These are phyloP conservation scores for Ectropis crepuscularia DNA, from an alignment of 2,888 invertebrate species.

Conservation along the genomic window DNA sequence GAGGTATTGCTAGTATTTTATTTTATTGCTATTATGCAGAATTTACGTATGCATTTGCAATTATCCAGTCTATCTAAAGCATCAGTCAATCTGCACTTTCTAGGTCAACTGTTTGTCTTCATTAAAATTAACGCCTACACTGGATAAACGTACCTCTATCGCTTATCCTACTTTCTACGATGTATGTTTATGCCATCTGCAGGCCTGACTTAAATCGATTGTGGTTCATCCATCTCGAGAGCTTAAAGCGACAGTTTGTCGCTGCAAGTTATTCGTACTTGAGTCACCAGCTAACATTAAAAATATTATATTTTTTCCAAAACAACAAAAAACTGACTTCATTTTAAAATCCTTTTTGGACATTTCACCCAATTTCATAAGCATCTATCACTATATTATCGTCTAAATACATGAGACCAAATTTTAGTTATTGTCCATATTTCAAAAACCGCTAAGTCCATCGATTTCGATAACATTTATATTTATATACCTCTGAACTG, in stretches of 20 bases:
- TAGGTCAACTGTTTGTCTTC: conserved; percentile 12
- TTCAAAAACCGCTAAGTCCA: too few species aligned
- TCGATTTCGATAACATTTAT: too few species aligned
- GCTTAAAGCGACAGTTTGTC: conserved; percentile 3
- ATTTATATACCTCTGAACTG: too few species aligned
- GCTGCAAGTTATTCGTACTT: neutral
- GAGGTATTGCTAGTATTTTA: neutral
- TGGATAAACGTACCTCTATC: conserved; percentile 10
- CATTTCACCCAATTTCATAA: too few species aligned
- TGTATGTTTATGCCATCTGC: conserved; percentile 1
- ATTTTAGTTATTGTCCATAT: too few species aligned
- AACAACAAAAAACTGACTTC: too few species aligned
- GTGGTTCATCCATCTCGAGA: conserved; percentile 8
- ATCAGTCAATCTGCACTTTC: conserved; percentile 6
- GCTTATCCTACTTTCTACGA: conserved; percentile 18
- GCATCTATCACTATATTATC: too few species aligned
- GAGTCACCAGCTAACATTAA: too few species aligned
- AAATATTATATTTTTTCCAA: too few species aligned
- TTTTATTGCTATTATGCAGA: neutral
- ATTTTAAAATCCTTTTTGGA: too few species aligned
- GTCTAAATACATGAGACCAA: too few species aligned
- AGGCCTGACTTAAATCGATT: conserved; percentile 8
- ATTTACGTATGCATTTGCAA: neutral
- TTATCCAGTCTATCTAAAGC: neutral
- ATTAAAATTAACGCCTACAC: conserved; percentile 18